Evolutionary conservation across 2,113 vertebrate species (phyloP).

Genomic region (Pavo muticus): DNA sequence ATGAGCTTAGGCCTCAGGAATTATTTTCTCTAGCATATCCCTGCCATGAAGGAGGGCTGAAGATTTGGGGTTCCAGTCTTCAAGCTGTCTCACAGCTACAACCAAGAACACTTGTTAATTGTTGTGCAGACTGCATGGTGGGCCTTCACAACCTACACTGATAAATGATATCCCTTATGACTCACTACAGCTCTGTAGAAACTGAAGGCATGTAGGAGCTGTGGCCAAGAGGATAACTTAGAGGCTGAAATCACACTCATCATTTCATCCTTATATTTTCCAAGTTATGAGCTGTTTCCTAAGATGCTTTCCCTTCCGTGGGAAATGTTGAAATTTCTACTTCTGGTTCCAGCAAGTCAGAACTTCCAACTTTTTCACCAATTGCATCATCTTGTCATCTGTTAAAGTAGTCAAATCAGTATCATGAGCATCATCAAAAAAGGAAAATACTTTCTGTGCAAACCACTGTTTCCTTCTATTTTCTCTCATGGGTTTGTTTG

Average conservation of each 20-base stretch:
- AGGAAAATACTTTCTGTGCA: not conserved
- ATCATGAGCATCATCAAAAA: not conserved
- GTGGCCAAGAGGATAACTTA: not conserved
- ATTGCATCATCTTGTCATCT: not conserved
- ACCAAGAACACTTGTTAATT: not conserved
- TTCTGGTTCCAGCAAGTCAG: not conserved
- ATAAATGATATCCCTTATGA: accelerated
- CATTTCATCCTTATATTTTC: not conserved
- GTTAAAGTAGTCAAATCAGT: not conserved
- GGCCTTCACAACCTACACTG: not conserved
- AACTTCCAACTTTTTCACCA: not conserved
- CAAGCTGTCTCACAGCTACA: not conserved
- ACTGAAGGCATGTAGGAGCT: not conserved
- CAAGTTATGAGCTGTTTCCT: not conserved
- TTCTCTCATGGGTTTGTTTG: not conserved
- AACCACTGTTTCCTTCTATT: not conserved
- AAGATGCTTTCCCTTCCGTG: not conserved
- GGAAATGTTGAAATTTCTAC: not conserved
- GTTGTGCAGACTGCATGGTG: not conserved
- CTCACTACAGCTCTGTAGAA: not conserved
- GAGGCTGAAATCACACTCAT: not conserved
- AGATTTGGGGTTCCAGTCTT: not conserved
- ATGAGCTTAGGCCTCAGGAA: not conserved
- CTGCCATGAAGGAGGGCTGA: not conserved
- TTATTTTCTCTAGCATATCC: not conserved